These are phyloP conservation scores for Petaurus breviceps DNA, from an alignment of 2,113 vertebrate genomes.

Conservation along the genomic window DNA sequence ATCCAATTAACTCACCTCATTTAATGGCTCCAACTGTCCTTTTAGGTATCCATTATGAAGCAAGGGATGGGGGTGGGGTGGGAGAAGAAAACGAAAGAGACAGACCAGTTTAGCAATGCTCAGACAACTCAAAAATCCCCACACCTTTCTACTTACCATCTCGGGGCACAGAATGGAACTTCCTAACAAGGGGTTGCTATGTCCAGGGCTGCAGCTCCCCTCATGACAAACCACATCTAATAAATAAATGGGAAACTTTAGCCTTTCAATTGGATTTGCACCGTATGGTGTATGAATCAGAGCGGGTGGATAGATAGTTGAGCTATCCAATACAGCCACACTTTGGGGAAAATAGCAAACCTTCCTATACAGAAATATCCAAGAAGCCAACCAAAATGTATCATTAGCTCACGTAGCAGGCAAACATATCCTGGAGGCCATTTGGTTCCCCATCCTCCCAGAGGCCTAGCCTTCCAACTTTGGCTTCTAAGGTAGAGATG, in stretches of 20 bases:
- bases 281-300: conserved; percentile 78
- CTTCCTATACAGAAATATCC: conserved; percentile 76
- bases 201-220: conserved; percentile 58
- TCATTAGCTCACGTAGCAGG: conserved; percentile 53
- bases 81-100: conserved; percentile 75
- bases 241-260: conserved; percentile 74
- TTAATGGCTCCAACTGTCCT: conserved; percentile 96
- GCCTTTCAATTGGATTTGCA: conserved; percentile 76
- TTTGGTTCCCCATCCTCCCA: conserved; percentile 48
- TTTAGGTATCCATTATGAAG: conserved; percentile 87
- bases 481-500: conserved; percentile 62
- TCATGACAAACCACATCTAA: conserved; percentile 74
- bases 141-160: conserved; percentile 64
- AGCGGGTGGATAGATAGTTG: conserved; percentile 71
- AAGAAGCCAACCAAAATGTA: conserved; percentile 61
- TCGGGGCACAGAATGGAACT: conserved; percentile 67
- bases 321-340: conserved; percentile 74
- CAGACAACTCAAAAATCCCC: conserved; percentile 73
- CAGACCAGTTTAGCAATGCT: conserved; percentile 85
- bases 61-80: conserved; percentile 40
- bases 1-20: conserved; percentile 89
- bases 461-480: conserved; percentile 62
- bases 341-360: conserved; percentile 67
- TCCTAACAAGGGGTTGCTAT: conserved; percentile 69
- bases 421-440: conserved; percentile 25